Evolutionary conservation across 2,113 vertebrate genomes (phyloP), one percentile per base, ranked within the genome.

Genomic region (Oryzias woworae): DNA sequence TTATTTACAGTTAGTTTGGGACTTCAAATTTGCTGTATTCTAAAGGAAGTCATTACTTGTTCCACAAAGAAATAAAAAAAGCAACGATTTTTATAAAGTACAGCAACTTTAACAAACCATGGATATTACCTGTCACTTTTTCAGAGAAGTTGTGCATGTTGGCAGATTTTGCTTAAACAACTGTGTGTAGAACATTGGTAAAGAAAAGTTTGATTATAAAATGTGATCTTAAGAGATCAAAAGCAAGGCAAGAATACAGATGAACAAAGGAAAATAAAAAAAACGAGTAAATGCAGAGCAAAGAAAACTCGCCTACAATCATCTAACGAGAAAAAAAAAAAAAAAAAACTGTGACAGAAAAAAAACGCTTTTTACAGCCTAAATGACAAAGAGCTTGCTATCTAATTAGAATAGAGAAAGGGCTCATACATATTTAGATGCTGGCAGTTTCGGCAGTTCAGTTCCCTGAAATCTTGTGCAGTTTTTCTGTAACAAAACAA

Each of bases 1-100:
- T 94, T 92, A 94, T 94, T 94, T 92, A 94, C 89, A 80, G 91
- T 90, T 90, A 92, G 81, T 89, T 92, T 85, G 85, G 83, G 80
- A 86, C 77, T 83, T 83, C 92, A 91, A 88, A 92, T 90, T 89
- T 89, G 51, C 62, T 66, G 69, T 69, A 80, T 77, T 92, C 86
- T 76, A 90, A 93, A 82, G 76, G 82, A 92, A 91, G 75, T 83
- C 79, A 82, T 91, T 92, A 89, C 84, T 87, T 84, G 85, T 87
- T 53, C 89, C 81, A 92, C 71, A 58, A 88, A 51, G 77, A 84
- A 72, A 20, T 20, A 20, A 75, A 81, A 66, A 85, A 71, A 83
- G 87, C 87, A 83, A 12, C 2, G 10, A 10, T 36, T 8, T 36
- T 10, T 80, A 77, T 41, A 68, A 56, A 66, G 47, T n/a, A 55